Percentiles rank a stretch among this genome's conserved stretches.
Conservation (phyloP, 2,888 invertebrate genomes). For the Halocaridina rubra region DNA sequence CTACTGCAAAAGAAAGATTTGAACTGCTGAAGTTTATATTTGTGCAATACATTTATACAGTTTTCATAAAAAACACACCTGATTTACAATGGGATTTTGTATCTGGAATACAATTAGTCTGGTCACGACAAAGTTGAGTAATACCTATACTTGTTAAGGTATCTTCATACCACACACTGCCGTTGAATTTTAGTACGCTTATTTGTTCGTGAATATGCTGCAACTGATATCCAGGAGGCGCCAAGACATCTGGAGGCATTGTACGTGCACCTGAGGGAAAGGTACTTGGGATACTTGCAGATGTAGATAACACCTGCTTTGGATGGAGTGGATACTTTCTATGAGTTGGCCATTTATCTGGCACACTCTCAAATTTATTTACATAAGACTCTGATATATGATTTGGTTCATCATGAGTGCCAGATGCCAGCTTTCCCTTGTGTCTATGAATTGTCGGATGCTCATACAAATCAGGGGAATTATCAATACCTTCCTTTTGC, state of each 20-base stretch:
- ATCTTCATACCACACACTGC: conserved; percentile 37
- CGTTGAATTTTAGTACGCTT: conserved; percentile 22
- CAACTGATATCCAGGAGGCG: conserved; percentile 39
- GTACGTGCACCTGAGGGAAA: conserved; percentile 15
- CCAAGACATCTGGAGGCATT: conserved; percentile 26
- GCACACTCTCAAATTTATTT: background rate
- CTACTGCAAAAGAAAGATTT: too few species aligned
- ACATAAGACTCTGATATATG: background rate
- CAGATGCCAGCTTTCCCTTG: conserved; percentile 38
- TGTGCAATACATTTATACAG: too few species aligned
- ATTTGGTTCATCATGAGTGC: conserved; percentile 29
- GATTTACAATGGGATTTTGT: conserved; percentile 41
- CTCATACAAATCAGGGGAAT: conserved; percentile 4
- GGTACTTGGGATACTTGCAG: background rate
- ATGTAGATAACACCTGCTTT: background rate
- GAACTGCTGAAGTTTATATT: too few species aligned
- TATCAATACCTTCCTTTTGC: background rate
- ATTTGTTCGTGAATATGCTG: conserved; percentile 46
- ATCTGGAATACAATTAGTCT: conserved; percentile 23
- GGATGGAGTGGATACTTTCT: background rate
- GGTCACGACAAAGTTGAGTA: conserved; percentile 32
- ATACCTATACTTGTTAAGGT: conserved; percentile 41
- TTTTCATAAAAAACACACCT: conserved; percentile 15
- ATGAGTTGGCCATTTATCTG: background rate
- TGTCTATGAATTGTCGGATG: conserved; percentile 46